Base-by-base conservation (phyloP, 64 coral and sea anemone genomes). In the Astreopora myriophthalma region DNA sequence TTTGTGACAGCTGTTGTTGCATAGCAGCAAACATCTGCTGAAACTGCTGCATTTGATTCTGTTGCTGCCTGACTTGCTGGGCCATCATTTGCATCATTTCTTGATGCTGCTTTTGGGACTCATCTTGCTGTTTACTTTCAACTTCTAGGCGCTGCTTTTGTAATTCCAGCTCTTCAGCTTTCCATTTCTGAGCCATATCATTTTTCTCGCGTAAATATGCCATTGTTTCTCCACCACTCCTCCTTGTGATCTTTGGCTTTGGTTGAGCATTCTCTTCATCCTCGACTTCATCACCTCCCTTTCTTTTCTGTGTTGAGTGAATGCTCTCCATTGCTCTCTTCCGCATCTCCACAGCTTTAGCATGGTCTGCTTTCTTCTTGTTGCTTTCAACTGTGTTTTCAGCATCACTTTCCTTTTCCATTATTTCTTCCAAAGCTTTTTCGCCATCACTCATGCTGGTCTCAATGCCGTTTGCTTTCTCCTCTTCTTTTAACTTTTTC, bases 281-380 rank as follows among this genome's bases (percentile, higher is more conserved):
- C 30, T 88, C 11, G 28, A 6, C 32, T 36, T 68, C 60, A 67
- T 85, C 86, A 74, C 48, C 31, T n/a, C 19, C 9, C 9, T 68
- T 25, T 19, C 64, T 22, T 71, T 73, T 36, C 71, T 73, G 30
- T 37, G 71, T 73, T 20, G 16, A 0, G 17, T 19, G 13, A 0
- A 73, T 38, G 33, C 34, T 73, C 71, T 73, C 71, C 17, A 73
- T 22, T 36, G 71, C 71, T 37, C 34, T 73, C 17, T 73, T 73
- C 20, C 71, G 9, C 71, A 24, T 73, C 34, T 73, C 71, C 10
- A 37, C 31, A 36, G 71, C 16, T 73, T 73, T 73, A 19, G 34
- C 33, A 73, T 37, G 44, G 39, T 89, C 87, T 3, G 19, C 29
- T 78, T 40, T 89, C 48, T 78, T 89, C 34, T 40, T 89, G 87